Evolutionary conservation across 2,888 invertebrate genomes (phyloP).

Genomic region (Aleiodes alternator): DNA sequence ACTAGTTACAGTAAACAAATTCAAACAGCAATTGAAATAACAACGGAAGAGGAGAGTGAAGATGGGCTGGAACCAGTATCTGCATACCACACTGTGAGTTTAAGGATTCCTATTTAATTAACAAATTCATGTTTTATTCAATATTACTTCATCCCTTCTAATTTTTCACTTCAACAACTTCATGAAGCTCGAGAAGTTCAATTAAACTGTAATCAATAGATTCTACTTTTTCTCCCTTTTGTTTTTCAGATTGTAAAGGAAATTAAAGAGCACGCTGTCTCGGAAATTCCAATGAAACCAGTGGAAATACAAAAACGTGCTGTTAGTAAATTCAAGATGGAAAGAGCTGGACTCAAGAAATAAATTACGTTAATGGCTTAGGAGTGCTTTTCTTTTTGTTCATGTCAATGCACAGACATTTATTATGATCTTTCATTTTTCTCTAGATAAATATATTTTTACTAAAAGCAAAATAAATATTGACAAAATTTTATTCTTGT

Average conservation of each 20-base stretch:
- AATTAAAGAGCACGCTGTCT: conserved; percentile 59
- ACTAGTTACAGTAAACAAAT: conserved; percentile 22
- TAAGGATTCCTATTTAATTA: too few species aligned
- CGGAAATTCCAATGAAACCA: conserved; percentile 19
- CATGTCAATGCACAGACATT: conserved; percentile 21
- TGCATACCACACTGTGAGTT: conserved; percentile 59
- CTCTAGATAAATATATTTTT: conserved; percentile 27
- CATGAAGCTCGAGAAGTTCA: neutral
- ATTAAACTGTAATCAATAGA: neutral
- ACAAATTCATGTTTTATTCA: too few species aligned
- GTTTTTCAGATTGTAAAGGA: conserved; percentile 63
- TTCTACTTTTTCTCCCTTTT: conserved; percentile 7
- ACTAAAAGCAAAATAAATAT: neutral
- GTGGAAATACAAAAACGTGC: conserved; percentile 52
- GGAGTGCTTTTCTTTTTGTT: conserved; percentile 9
- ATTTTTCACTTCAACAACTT: neutral
- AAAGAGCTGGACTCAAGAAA: conserved; percentile 59
- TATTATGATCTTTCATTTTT: neutral
- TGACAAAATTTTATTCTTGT: neutral
- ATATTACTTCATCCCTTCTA: neutral
- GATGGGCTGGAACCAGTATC: conserved; percentile 53
- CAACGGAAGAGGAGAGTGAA: conserved; percentile 54
- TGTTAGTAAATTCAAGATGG: conserved; percentile 67
- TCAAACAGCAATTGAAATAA: conserved; percentile 49
- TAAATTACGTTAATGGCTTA: conserved; percentile 37